Base-by-base conservation (phyloP, 2,113 vertebrate genomes). In the Pyxicephalus adspersus region DNA sequence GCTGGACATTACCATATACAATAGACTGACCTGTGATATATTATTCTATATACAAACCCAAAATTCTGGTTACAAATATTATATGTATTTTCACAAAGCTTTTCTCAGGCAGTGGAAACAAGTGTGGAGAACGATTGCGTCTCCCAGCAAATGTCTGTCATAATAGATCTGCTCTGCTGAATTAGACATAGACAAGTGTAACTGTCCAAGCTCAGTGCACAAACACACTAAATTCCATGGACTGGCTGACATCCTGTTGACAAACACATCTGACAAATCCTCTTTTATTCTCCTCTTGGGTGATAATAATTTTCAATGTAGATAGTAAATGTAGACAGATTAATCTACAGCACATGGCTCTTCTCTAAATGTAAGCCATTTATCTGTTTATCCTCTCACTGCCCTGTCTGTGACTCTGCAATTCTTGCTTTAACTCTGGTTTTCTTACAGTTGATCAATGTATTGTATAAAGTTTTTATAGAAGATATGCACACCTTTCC, bases 51-150 rank as follows among this genome's bases (percentile, higher is more conserved):
- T 45, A 13, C 38, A 45, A 15, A 13, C 38, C 38, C 38, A 45
- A 6, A 15, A 13, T 45, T 45, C 38, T 45, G 3, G 6, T 34
- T 34, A 34, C 31, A 34, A 4, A 34, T 6, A 72, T 58, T 31
- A 20, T 38, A 8, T 38, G 54, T 38, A 60, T 25, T 61, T 25
- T 15, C 58, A 26, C 54, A 60, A 25, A 72, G 51, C 67, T 84
- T 87, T 86, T 84, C 83, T 81, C 86, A 84, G 86, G 83, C 23
- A 34, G 22, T 28, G 83, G 84, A 84, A 78, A 84, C 85, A 83
- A 84, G 86, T 23, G n/a, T 16, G 15, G 23, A 78, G 28, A 78
- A 65, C 9, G n/a, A 78, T 78, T 19, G 29, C 64, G 57, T 67
- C 31, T 66, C n/a, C 8, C 22, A 78, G 64, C 52, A 45, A 45